Evolutionary conservation across 2,113 vertebrate species (phyloP).

Genomic region (Haplotaxodon microlepis): DNA sequence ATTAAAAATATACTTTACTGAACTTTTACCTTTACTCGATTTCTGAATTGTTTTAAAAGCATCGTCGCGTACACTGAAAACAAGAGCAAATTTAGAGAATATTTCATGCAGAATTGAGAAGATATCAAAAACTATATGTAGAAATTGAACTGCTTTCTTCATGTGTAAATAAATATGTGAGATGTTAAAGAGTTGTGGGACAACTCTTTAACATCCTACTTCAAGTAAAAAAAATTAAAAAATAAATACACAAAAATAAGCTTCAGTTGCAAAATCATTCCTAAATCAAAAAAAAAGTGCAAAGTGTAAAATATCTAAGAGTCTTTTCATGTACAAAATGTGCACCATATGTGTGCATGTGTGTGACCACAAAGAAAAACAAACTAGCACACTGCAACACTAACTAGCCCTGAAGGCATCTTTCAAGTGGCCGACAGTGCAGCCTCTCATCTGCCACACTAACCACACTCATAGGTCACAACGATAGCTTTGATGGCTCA

Average conservation of each 20-base stretch:
- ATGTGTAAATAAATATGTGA: background rate
- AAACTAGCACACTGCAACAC: conserved; percentile 42
- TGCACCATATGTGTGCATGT: background rate
- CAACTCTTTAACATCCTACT: background rate
- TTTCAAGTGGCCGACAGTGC: conserved; percentile 51
- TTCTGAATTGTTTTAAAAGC: background rate
- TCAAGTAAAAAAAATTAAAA: background rate
- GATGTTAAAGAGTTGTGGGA: background rate
- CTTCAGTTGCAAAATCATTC: background rate
- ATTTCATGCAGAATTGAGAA: background rate
- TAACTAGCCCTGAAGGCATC: conserved; percentile 28
- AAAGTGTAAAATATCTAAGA: background rate
- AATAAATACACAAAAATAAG: background rate
- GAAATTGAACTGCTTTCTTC: background rate
- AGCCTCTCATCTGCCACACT: conserved; percentile 29
- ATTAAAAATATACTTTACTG: background rate
- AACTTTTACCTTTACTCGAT: background rate
- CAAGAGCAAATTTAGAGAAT: background rate
- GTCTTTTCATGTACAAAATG: conserved; percentile 1
- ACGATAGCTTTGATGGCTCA: conserved; percentile 45
- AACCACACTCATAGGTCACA: conserved; percentile 41
- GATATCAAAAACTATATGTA: background rate
- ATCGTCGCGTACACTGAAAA: background rate
- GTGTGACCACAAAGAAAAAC: conserved; percentile 38
- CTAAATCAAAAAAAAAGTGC: background rate